Base-by-base conservation (phyloP, 2,797 vertebrate genomes). In the Trachurus trachurus region DNA sequence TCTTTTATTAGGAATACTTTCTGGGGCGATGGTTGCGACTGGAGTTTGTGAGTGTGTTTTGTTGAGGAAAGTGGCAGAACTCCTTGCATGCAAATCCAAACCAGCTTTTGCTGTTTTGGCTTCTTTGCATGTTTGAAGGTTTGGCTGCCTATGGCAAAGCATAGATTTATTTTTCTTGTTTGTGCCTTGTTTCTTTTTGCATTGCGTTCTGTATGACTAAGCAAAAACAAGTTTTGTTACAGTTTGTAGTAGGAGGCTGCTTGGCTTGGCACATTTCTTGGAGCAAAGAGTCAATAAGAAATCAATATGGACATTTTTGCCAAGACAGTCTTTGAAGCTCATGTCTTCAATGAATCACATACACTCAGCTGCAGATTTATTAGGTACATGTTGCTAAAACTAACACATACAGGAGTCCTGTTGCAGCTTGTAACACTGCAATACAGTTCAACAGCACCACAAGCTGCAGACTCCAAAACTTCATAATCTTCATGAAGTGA, bases 131-230 rank as follows among this genome's bases (percentile, higher is more conserved):
- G 21, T 66, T 34, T 39, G 9, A 65, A 53, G 13, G 15, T 12
- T 34, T 7, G 26, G 50, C 62, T 60, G 73, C 59, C 63, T 44
- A 9, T 56, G 61, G 68, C 69, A 81, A 66, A 69, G 68, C 62
- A 29, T 58, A 50, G 54, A 37, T 16, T 56, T 45, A 10, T 17
- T 49, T 1, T 22, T 44, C 64, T n/a, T 17, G 11, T 42, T 29
- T 52, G 17, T 34, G 17, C 31, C 31, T 0, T 21, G 19, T 40
- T 9, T 3, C 26, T 61, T 34, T 29, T 60, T 34, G 6, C 44
- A 47, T 59, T 29, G 1, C 52, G 15, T 9, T 71, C 44, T 39
- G 44, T 9, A 19, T 22, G 1, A 42, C 62, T 4, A 4, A 19
- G 7, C 19, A 22, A 65, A 65, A 8, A 12, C 3, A 11, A 16